phyloP scores from a whole-genome alignment of 2,797 vertebrate genomes.

The Cynodonichthys magdalenae region DNA sequence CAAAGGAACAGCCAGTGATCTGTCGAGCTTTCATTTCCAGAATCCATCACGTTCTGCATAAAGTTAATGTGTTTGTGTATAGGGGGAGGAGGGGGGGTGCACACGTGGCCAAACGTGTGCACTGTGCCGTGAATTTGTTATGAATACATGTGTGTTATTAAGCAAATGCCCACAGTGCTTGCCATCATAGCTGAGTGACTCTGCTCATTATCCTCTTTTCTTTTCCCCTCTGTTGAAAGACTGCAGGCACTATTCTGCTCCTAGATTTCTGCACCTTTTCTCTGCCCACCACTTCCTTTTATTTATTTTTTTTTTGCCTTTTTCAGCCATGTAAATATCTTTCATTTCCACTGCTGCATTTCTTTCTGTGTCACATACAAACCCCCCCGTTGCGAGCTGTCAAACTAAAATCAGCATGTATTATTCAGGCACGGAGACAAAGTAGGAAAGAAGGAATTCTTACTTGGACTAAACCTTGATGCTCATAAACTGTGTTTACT shows the following conservation, averaged over 20 bases:
- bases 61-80: conserved; percentile 61
- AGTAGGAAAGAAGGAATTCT: conserved; percentile 42
- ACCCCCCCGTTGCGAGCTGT: conserved; percentile 29
- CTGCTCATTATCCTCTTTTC: conserved; percentile 65
- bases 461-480: conserved; percentile 47
- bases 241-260: conserved; percentile 46
- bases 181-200: conserved; percentile 61
- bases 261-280: conserved; percentile 30
- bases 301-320: conserved; percentile 8
- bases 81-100: conserved; percentile 6
- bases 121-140: conserved; percentile 27
- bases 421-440: conserved; percentile 20
- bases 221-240: conserved; percentile 34
- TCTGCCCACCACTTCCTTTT: conserved; percentile 20
- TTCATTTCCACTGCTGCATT: conserved; percentile 10
- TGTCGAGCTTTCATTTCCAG: conserved; percentile 71
- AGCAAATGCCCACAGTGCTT: conserved; percentile 28
- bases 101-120: conserved; percentile 56
- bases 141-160: conserved; percentile 57
- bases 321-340: conserved; percentile 23
- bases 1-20: conserved; percentile 61
- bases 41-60: conserved; percentile 58
- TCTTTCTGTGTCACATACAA: conserved; percentile 13
- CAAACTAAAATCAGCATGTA: conserved; percentile 21
- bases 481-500: conserved; percentile 71